A percentile compares a stretch with the other conserved stretches of the same genome.
Evolutionary conservation across 2,888 invertebrate genomes (phyloP).

Genomic region (Caenorhabditis sp.): DNA sequence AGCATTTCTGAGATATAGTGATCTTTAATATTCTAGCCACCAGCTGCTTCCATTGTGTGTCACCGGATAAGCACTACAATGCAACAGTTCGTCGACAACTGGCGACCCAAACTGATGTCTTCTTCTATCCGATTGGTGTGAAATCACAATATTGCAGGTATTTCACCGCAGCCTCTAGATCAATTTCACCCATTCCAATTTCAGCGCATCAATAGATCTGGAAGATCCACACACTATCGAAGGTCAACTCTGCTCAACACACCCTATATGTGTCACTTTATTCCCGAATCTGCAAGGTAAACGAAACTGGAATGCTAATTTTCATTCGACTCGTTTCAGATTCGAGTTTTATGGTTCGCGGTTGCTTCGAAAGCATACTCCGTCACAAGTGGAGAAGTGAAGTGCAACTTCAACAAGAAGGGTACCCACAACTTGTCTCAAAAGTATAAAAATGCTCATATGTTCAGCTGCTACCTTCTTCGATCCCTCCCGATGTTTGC

Average conservation of each 20-base stretch:
- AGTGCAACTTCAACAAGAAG: slow-evolving; percentile 57
- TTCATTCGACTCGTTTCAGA: slow-evolving; percentile 38
- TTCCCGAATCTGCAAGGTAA: slow-evolving; percentile 69
- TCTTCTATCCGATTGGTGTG: slow-evolving; percentile 68
- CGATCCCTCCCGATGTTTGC: slow-evolving; percentile 70
- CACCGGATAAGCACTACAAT: slow-evolving; percentile 63
- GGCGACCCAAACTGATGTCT: slow-evolving; percentile 69
- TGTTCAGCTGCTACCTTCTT: slow-evolving; percentile 69
- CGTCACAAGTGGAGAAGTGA: slow-evolving; percentile 65
- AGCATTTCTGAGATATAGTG: background rate
- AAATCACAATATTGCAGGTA: slow-evolving; percentile 68
- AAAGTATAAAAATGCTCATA: background rate
- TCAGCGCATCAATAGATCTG: slow-evolving; percentile 59
- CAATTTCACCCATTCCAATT: background rate
- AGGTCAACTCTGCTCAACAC: slow-evolving; percentile 70
- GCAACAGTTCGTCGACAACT: slow-evolving; percentile 69
- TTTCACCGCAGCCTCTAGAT: background rate
- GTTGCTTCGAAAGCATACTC: slow-evolving; percentile 70
- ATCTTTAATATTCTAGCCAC: slow-evolving; percentile 26
- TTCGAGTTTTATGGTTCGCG: slow-evolving; percentile 70
- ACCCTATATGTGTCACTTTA: slow-evolving; percentile 67
- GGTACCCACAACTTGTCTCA: slow-evolving; percentile 26
- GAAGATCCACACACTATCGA: slow-evolving; percentile 61
- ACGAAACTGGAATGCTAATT: background rate
- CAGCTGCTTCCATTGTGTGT: slow-evolving; percentile 66